A percentile compares a stretch with the other conserved stretches of the same genome.
phyloP scores from a whole-genome alignment of 2,797 vertebrate genomes.

The Poeciliopsis turneri region DNA sequence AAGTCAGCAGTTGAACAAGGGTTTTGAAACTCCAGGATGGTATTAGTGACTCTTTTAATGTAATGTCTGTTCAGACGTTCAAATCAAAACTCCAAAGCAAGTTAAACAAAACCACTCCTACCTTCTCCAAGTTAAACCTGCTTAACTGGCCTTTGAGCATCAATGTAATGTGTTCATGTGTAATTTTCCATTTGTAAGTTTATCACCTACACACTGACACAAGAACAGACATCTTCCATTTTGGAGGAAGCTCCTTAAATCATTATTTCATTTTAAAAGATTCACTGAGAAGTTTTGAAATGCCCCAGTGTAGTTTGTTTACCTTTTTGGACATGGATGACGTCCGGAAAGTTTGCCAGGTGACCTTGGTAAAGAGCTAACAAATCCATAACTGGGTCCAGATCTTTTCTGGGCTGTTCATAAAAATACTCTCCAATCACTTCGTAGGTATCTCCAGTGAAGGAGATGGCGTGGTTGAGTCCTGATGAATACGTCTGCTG shows the following conservation, averaged over 20 bases:
- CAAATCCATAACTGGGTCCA: constrained; percentile 95
- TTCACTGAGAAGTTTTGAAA: neutral
- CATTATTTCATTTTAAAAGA: neutral
- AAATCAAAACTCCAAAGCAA: neutral
- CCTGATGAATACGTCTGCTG: constrained; percentile 90
- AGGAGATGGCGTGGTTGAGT: constrained; percentile 94
- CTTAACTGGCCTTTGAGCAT: neutral
- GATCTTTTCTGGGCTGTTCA: constrained; percentile 93
- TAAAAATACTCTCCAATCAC: constrained; percentile 94
- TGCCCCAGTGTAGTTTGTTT: constrained; percentile 52
- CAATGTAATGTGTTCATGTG: neutral
- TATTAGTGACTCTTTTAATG: neutral
- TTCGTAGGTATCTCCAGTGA: constrained; percentile 93
- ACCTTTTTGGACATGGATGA: constrained; percentile 99
- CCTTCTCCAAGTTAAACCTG: neutral
- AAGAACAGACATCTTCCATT: neutral
- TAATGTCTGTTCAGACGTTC: neutral
- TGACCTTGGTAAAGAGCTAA: constrained; percentile 97
- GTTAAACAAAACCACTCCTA: constrained; percentile 1
- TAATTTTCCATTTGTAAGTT: neutral
- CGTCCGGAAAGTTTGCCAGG: constrained; percentile 97
- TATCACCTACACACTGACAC: neutral
- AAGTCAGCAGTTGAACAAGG: too few species aligned
- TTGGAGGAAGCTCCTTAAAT: neutral
- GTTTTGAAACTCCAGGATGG: neutral